phyloP scores from a whole-genome alignment of 1,140 invertebrate genomes.

The Helicoverpa zea region DNA sequence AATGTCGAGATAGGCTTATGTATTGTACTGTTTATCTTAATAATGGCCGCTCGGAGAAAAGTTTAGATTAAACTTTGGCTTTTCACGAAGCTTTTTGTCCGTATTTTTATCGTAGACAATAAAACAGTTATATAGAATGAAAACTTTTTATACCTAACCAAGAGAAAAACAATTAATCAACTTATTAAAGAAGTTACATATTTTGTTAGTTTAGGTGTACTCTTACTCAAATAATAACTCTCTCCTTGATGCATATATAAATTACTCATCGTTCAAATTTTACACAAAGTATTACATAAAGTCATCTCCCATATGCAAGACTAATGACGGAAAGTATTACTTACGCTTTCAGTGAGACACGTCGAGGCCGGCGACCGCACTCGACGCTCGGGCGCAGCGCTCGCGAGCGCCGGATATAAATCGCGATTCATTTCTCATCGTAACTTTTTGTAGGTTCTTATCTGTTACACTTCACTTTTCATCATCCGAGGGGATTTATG shows the following conservation, averaged over 20 bases:
- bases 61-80: constrained; percentile 80
- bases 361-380: constrained; percentile 47
- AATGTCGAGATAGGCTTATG: constrained; percentile 87
- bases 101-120: constrained; percentile 53
- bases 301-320: no score
- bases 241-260: no score
- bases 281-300: no score
- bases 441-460: constrained; percentile 88
- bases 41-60: constrained; percentile 84
- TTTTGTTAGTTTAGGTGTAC: no score
- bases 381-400: constrained; percentile 55
- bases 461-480: constrained; percentile 88
- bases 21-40: constrained; percentile 87
- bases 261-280: no score
- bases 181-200: no score
- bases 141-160: background rate
- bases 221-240: no score
- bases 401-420: constrained; percentile 83
- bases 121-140: constrained; percentile 16
- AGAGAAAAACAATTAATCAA: no score
- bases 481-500: constrained; percentile 88
- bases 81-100: constrained; percentile 60
- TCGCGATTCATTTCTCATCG: constrained; percentile 88
- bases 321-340: no score
- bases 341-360: background rate